Evolutionary conservation across 2,113 vertebrate species (phyloP), one percentile per base, ranked within the genome.

Genomic region (Alectura lathami): DNA sequence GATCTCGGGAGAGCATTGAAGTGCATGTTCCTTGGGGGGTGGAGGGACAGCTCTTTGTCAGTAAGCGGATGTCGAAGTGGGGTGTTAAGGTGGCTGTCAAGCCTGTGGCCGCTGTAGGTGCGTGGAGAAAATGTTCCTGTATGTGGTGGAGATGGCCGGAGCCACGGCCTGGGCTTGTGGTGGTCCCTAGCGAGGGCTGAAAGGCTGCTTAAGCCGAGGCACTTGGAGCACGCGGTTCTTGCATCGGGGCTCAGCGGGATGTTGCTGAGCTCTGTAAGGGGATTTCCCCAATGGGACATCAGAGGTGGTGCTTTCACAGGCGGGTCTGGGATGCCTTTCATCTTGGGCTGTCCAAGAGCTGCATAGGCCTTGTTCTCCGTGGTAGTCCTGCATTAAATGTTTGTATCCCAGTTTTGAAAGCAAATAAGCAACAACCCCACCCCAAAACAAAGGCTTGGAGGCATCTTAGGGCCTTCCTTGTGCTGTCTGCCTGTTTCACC

Each of bases 1-100:
- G 88, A 51, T 77, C 88, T 78, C 88, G 81, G 70, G 89, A 82
- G 93, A 81, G 91, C 27, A 6, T 89, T 89, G 43, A 59, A 88
- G 76, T 27, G 50, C 32, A 12, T 76, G n/a, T 90, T 83, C 34
- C 85, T 27, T 83, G 57, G 67, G 50, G 50, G 88, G 89, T 64
- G 21, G 38, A 11, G n/a, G 70, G 78, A 78, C 10, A 82, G 93
- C 91, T 92, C 91, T 36, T 81, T 54, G 48, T 50, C 54, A 11
- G 27, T 50, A 16, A 53, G 30, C 17, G 13, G 24, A 30, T 8
- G 9, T 73, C 16, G 20, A 34, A 51, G 60, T 24, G 22, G 26
- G 18, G 23, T 1, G 23, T 13, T 4, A 16, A 11, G 81, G n/a
- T 40, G 27, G 1, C 75, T 45, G 0, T 17, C 36, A 27, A 26